Base-by-base conservation (phyloP, 2,113 vertebrate genomes). In the Arvicanthis niloticus region DNA sequence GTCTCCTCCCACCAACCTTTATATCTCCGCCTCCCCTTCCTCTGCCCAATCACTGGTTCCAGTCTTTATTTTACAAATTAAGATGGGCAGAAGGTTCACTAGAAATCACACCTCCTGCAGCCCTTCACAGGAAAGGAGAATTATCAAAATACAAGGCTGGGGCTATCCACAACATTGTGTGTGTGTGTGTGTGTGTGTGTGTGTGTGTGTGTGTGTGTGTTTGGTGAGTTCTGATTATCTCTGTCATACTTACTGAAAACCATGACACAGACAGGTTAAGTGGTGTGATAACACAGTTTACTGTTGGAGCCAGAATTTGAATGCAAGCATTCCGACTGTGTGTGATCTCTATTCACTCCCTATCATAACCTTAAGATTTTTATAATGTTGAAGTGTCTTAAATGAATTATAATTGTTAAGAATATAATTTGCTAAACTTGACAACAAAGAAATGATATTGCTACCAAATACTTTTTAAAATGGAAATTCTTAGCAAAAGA, bases 351-450 rank as follows among this genome's bases (percentile, higher is more conserved):
- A 88, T 73, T 88, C 92, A 70, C 26, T 68, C 42, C 87, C 9
- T 37, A 77, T 7, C 1, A 53, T 84, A 62, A 24, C 31, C 22
- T 70, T 3, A 92, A 13, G 31, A 42, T 82, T 84, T 58, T 82
- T 84, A 72, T 72, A 42, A 37, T 70, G 2, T 53, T 70, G 82
- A 58, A 60, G 88, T 95, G 2, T 90, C 16, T 94, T 67, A 21
- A 85, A 76, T 26, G 12, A 73, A 2, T 87, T 96, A 40, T 8
- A 87, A 89, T 70, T 93, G 5, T 19, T 67, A 34, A 81, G 31
- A 91, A 58, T 91, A 65, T 9, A 84, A 34, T 60, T 93, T 73
- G 91, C 78, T 96, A 88, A 92, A 88, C 89, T 91, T 91, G 48
- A 86, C 13, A 93, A 77, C 72, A 84, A 3, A 17, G 26, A 89